Conservation (phyloP, 2,797 vertebrate genomes). For the Hipposideros larvatus region DNA sequence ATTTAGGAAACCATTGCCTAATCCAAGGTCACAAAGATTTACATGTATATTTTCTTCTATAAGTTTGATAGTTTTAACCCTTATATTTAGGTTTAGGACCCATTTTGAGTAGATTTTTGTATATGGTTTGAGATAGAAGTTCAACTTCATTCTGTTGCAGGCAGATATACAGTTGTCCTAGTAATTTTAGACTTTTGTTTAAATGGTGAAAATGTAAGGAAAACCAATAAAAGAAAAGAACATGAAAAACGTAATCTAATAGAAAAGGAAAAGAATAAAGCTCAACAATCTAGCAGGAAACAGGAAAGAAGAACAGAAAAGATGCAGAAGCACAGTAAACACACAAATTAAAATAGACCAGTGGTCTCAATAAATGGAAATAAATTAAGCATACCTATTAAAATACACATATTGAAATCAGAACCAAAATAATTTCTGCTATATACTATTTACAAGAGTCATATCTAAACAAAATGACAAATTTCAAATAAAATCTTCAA, state of each 20-base stretch:
- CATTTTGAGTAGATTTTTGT: conserved; percentile 32
- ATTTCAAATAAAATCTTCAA: conserved; percentile 17
- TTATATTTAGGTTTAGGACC: not conserved
- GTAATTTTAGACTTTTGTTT: not conserved
- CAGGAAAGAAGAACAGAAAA: not conserved
- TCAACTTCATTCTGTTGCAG: not conserved
- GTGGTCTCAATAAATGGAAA: not conserved
- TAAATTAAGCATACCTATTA: not conserved
- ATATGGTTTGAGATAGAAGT: not conserved
- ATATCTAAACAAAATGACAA: not conserved
- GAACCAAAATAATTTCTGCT: not conserved
- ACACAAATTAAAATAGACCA: not conserved
- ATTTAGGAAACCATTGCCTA: not conserved
- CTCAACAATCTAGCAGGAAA: not conserved
- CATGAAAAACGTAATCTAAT: not conserved
- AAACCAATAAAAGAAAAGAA: not conserved
- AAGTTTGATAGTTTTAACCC: not conserved
- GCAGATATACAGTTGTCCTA: not conserved
- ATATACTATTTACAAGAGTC: not conserved
- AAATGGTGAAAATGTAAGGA: not conserved
- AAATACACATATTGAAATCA: not conserved
- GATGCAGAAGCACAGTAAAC: not conserved
- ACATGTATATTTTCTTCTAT: not conserved
- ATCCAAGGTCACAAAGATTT: not conserved
- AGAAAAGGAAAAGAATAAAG: not conserved